These are phyloP conservation scores for Homalodisca vitripennis DNA, from an alignment of 1,140 invertebrate species.

Conservation along the genomic window DNA sequence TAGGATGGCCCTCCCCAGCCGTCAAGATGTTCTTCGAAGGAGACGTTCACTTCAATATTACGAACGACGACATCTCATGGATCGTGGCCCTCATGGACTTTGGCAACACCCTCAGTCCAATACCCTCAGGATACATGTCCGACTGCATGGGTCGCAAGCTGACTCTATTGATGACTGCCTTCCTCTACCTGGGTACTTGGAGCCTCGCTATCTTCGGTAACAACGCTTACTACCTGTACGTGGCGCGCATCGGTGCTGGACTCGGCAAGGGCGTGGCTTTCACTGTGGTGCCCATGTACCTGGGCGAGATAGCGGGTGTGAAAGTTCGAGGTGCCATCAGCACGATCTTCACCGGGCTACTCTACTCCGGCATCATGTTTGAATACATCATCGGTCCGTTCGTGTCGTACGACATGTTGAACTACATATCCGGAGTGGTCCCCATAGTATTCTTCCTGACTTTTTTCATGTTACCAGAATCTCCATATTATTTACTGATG, in stretches of 20 bases:
- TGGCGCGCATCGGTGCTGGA: conserved; percentile 17
- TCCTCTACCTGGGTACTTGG: background rate
- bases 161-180: conserved; percentile 65
- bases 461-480: conserved; percentile 77
- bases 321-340: conserved; percentile 51
- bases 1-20: conserved; percentile 36
- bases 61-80: conserved; percentile 21
- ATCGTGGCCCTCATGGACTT: conserved; percentile 41
- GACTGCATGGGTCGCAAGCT: conserved; percentile 74
- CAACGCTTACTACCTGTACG: background rate
- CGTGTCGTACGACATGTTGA: conserved; percentile 64
- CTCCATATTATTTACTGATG: conserved; percentile 68
- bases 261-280: conserved; percentile 70
- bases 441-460: conserved; percentile 63
- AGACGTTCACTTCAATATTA: conserved; percentile 30
- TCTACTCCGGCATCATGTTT: conserved; percentile 67
- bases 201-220: background rate
- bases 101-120: conserved; percentile 41
- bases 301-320: conserved; percentile 69
- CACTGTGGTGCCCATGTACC: conserved; percentile 79
- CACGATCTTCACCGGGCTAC: conserved; percentile 77
- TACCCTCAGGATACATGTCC: conserved; percentile 54
- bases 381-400: conserved; percentile 74
- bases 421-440: conserved; percentile 59
- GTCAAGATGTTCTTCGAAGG: conserved; percentile 28